Evolutionary conservation across 2,797 vertebrate species (phyloP).

Genomic region (Hemibagrus guttatus): DNA sequence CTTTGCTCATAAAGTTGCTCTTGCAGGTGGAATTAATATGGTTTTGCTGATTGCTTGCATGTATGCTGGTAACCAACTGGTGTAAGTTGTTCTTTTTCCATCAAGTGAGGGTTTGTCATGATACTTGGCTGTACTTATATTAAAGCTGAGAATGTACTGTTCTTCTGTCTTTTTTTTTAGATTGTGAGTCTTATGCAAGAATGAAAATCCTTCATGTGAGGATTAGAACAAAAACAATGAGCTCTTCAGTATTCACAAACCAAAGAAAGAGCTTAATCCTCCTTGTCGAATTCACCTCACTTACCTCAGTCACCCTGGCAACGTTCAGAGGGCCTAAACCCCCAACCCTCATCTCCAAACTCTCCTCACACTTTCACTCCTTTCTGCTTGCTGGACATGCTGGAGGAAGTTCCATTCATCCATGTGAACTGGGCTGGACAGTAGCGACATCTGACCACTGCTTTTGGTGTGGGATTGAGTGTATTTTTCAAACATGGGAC

Average conservation of each 20-base stretch:
- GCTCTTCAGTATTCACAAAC: slow-evolving; percentile 50
- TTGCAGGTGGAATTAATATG: not conserved
- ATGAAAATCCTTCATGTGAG: slow-evolving; percentile 53
- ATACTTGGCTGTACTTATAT: not conserved
- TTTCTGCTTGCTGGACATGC: not conserved
- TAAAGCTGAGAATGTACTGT: slow-evolving; percentile 23
- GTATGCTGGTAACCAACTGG: not conserved
- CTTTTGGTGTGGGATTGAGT: slow-evolving; percentile 10
- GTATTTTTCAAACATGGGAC: slow-evolving; percentile 63
- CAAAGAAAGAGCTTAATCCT: slow-evolving; percentile 53
- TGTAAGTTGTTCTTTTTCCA: not conserved
- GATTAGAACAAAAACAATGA: slow-evolving; percentile 58
- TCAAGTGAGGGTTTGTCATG: not conserved
- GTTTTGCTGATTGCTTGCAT: not conserved
- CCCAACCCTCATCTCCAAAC: slow-evolving; percentile 1
- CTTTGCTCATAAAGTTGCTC: not conserved
- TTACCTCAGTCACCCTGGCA: slow-evolving; percentile 28
- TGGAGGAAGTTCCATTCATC: not conserved
- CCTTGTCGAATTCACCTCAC: slow-evolving; percentile 45
- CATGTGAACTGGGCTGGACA: not conserved
- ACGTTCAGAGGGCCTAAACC: slow-evolving; percentile 31
- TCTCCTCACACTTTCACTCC: not conserved
- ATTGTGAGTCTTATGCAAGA: slow-evolving; percentile 34
- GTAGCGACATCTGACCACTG: slow-evolving; percentile 5
- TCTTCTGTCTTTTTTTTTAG: slow-evolving; percentile 1